These are phyloP conservation scores for Caenorhabditis doughertyi DNA, from an alignment of 2,888 invertebrate species.

Conservation along the genomic window DNA sequence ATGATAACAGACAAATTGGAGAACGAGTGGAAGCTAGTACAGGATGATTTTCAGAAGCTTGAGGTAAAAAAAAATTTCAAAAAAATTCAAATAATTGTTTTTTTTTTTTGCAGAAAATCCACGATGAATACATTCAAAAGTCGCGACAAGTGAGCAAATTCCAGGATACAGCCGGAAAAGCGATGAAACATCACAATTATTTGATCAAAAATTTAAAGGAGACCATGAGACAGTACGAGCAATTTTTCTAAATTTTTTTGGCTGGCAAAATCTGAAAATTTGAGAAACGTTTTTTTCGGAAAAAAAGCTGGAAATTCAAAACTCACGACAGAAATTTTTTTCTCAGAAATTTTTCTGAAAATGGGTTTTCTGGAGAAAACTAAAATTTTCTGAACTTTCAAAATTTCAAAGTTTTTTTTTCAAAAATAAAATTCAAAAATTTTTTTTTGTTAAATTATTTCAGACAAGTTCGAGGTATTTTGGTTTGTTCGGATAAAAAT, in stretches of 20 bases:
- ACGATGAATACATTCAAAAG: constrained; percentile 83
- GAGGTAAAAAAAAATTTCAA: constrained; percentile 62
- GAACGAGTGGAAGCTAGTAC: constrained; percentile 65
- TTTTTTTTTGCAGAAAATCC: constrained; percentile 74
- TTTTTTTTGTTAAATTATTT: too few species aligned
- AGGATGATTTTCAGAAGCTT: constrained; percentile 68
- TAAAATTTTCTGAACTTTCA: too few species aligned
- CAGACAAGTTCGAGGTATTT: too few species aligned
- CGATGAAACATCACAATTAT: constrained; percentile 93
- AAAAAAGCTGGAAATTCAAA: not conserved
- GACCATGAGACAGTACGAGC: constrained; percentile 90
- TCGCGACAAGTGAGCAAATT: constrained; percentile 83
- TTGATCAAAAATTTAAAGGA: constrained; percentile 90
- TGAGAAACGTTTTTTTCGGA: too few species aligned
- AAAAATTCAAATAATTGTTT: not conserved
- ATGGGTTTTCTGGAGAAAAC: too few species aligned
- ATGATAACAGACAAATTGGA: constrained; percentile 56
- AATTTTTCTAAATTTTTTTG: constrained; percentile 2
- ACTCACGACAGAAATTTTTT: too few species aligned
- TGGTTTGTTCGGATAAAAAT: too few species aligned
- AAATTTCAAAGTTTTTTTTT: too few species aligned
- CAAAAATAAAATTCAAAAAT: too few species aligned
- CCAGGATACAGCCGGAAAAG: constrained; percentile 89
- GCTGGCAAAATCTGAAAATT: too few species aligned
- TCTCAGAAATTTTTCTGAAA: too few species aligned